Conservation (phyloP, 2,888 invertebrate genomes). For the Rhodophaea formosa region DNA sequence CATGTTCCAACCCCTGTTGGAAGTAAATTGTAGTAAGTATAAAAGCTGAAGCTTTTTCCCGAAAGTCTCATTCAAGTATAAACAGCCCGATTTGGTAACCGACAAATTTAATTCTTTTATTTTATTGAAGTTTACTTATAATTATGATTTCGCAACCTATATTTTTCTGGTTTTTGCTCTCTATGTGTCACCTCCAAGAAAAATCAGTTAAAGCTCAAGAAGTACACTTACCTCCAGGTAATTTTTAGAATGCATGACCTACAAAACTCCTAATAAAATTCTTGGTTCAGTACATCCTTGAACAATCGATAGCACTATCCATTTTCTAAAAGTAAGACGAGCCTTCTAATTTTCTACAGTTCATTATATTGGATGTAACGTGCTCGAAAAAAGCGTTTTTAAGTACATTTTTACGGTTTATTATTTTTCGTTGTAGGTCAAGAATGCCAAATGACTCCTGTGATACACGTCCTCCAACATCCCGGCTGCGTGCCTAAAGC, state of each 20-base stretch:
- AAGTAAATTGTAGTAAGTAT: constrained; percentile 15
- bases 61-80: background rate
- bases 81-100: no score
- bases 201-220: constrained; percentile 54
- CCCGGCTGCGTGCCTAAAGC: constrained; percentile 96
- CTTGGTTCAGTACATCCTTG: no score
- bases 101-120: background rate
- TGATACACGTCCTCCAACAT: constrained; percentile 94
- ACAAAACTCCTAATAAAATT: no score
- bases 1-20: constrained; percentile 18
- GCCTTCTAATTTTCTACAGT: no score
- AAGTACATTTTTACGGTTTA: background rate
- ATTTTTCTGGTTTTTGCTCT: constrained; percentile 38
- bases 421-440: constrained; percentile 74
- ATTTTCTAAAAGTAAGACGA: no score
- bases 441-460: constrained; percentile 95
- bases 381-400: no score
- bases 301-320: no score
- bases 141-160: constrained; percentile 41
- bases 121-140: background rate
- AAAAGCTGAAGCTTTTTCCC: constrained; percentile 18
- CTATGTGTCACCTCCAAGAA: constrained; percentile 44
- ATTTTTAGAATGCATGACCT: background rate
- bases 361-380: no score
- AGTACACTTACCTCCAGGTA: constrained; percentile 62